A percentile compares a stretch with the other conserved stretches of the same genome.
These are phyloP conservation scores for Drosophila arizonae DNA, from an alignment of 1,140 invertebrate species.

Conservation along the genomic window DNA sequence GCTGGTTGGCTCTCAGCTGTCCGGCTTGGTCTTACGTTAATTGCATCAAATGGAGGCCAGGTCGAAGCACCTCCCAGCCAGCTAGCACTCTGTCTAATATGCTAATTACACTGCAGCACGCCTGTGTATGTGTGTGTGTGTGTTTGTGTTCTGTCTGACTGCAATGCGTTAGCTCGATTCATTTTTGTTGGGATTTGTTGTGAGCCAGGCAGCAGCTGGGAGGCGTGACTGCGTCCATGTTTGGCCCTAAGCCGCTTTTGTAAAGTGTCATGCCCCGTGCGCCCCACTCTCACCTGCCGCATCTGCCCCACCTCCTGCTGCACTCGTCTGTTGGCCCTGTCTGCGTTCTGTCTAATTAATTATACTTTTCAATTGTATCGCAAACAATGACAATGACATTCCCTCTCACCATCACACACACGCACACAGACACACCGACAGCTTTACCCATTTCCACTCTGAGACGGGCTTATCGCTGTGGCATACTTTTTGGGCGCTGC, in stretches of 20 bases:
- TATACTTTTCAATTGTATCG: slow-evolving; percentile 80
- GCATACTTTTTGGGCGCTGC: slow-evolving; percentile 55
- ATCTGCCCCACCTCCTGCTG: neutral
- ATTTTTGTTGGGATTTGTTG: slow-evolving; percentile 68
- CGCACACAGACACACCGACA: neutral
- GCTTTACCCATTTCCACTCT: slow-evolving; percentile 50
- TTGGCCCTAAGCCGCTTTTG: slow-evolving; percentile 65
- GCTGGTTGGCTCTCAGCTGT: slow-evolving; percentile 10
- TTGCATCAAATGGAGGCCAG: slow-evolving; percentile 68
- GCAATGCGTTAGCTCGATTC: slow-evolving; percentile 71
- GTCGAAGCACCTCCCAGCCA: slow-evolving; percentile 39
- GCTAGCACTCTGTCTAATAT: slow-evolving; percentile 63
- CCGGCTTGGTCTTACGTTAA: slow-evolving; percentile 60
- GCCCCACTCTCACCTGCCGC: neutral
- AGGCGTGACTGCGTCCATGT: slow-evolving; percentile 30
- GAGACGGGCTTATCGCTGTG: slow-evolving; percentile 57
- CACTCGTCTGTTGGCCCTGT: neutral
- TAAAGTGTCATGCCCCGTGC: slow-evolving; percentile 30
- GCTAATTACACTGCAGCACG: slow-evolving; percentile 75
- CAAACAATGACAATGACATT: slow-evolving; percentile 79
- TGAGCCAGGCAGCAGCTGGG: slow-evolving; percentile 38
- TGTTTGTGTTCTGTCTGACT: slow-evolving; percentile 43
- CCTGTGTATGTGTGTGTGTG: slow-evolving; percentile 32
- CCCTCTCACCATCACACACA: neutral
- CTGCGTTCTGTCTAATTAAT: slow-evolving; percentile 72